Conservation (phyloP, 2,797 vertebrate species). For the Pantherophis vulpinus region DNA sequence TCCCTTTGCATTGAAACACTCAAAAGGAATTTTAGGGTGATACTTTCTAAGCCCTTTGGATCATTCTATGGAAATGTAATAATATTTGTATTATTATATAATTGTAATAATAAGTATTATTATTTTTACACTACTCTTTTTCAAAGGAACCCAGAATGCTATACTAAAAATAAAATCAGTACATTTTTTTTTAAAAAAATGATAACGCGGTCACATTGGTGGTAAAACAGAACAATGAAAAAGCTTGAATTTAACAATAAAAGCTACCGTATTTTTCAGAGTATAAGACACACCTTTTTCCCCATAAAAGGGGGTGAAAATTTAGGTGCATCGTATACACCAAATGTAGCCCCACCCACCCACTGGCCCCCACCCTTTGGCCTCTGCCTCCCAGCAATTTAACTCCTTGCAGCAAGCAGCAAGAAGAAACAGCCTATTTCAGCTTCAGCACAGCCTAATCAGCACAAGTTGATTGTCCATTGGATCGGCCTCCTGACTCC, state of each 20-base stretch:
- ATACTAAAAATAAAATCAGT: not conserved
- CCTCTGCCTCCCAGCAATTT: no score
- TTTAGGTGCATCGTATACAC: no score
- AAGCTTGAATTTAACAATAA: not conserved
- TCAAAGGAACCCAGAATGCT: not conserved
- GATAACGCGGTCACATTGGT: not conserved
- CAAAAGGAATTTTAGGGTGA: not conserved
- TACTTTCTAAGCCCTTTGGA: not conserved
- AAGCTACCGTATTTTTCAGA: not conserved
- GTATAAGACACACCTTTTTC: no score
- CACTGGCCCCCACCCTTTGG: no score
- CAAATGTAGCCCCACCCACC: no score
- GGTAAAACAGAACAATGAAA: not conserved
- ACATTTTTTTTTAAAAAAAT: not conserved
- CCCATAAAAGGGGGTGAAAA: no score
- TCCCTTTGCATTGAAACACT: not conserved
- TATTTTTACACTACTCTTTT: not conserved
- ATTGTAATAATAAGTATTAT: not conserved
- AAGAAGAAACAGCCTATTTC: no score
- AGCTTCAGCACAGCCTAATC: no score
- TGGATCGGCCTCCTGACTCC: no score
- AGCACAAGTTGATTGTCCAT: no score
- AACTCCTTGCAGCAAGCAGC: no score
- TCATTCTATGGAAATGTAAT: not conserved
- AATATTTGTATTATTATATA: no score